Conservation (phyloP, 2,888 invertebrate species). For the Drosophila vallismaia region DNA sequence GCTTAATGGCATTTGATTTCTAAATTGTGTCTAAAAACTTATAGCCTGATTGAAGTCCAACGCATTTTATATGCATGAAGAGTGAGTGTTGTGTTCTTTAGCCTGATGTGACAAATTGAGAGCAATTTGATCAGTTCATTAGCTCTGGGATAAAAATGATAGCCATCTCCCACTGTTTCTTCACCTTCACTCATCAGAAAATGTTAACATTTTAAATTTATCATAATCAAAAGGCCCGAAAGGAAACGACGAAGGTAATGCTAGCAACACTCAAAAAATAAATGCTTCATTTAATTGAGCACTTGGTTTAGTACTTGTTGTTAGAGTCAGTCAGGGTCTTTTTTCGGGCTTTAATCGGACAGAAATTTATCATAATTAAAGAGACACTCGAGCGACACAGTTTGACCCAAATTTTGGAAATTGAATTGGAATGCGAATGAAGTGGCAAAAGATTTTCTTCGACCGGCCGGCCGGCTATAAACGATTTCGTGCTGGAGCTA, state of each 20-base stretch:
- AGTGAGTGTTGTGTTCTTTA: slow-evolving; percentile 5
- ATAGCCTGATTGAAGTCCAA: slow-evolving; percentile 14
- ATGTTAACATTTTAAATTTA: slow-evolving; percentile 8
- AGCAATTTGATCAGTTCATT: slow-evolving; percentile 10
- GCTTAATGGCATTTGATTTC: slow-evolving; percentile 35
- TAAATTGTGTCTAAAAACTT: slow-evolving; percentile 24
- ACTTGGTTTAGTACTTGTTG: slow-evolving; percentile 34
- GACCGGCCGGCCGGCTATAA: slow-evolving; percentile 30
- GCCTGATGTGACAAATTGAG: background rate
- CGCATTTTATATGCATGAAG: background rate
- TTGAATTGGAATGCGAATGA: slow-evolving; percentile 34
- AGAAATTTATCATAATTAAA: slow-evolving; percentile 57
- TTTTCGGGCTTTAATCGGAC: slow-evolving; percentile 43
- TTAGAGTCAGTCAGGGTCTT: slow-evolving; percentile 56
- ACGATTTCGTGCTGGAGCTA: slow-evolving; percentile 59
- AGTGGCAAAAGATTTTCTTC: slow-evolving; percentile 59
- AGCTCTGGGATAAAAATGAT: background rate
- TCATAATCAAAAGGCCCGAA: slow-evolving; percentile 32
- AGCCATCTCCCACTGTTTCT: slow-evolving; percentile 1
- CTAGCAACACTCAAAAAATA: slow-evolving; percentile 7
- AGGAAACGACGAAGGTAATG: slow-evolving; percentile 44
- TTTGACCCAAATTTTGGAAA: slow-evolving; percentile 65
- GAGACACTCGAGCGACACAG: slow-evolving; percentile 64
- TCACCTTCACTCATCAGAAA: slow-evolving; percentile 4
- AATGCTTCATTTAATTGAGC: slow-evolving; percentile 49